Evolutionary conservation across 2,113 vertebrate species (phyloP).

Genomic region (Mirounga angustirostris): DNA sequence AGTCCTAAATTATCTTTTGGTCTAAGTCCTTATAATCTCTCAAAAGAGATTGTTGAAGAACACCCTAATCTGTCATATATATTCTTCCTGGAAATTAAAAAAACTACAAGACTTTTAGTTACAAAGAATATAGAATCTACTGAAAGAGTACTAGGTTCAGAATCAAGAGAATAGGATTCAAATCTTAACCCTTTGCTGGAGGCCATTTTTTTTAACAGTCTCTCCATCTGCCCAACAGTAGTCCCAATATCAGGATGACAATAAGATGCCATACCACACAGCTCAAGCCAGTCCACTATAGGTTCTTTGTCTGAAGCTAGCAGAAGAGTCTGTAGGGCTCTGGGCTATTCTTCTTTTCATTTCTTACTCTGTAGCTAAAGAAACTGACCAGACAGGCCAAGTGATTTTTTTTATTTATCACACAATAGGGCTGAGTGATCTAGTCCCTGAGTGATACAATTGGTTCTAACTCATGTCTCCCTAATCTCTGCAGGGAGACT

Average conservation of each 20-base stretch:
- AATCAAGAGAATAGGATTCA: conserved; percentile 21
- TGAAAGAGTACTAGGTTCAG: not conserved
- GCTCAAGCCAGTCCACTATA: not conserved
- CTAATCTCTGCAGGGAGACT: not conserved
- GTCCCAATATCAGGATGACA: not conserved
- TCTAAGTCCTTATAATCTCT: not conserved
- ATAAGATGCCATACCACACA: not conserved
- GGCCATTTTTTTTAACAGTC: not conserved
- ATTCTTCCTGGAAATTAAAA: conserved; percentile 8
- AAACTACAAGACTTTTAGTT: not conserved
- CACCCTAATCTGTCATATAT: conserved; percentile 15
- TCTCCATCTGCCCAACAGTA: not conserved
- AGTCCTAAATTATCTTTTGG: not conserved
- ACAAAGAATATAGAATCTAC: not conserved
- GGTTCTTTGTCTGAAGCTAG: conserved; percentile 10
- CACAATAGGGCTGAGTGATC: not conserved
- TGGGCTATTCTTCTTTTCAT: not conserved
- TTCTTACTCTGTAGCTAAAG: not conserved
- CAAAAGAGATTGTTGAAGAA: conserved; percentile 26
- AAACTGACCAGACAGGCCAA: conserved; percentile 9
- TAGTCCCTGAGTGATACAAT: not conserved
- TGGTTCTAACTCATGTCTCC: not conserved
- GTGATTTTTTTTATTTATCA: conserved; percentile 38
- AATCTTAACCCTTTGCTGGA: conserved; percentile 33
- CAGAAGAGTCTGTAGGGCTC: not conserved